Evolutionary conservation across 30 jellyfish, hydroid and myxozoan species (phyloP), one percentile per base, ranked within the genome.

Genomic region (Pelagia noctiluca): DNA sequence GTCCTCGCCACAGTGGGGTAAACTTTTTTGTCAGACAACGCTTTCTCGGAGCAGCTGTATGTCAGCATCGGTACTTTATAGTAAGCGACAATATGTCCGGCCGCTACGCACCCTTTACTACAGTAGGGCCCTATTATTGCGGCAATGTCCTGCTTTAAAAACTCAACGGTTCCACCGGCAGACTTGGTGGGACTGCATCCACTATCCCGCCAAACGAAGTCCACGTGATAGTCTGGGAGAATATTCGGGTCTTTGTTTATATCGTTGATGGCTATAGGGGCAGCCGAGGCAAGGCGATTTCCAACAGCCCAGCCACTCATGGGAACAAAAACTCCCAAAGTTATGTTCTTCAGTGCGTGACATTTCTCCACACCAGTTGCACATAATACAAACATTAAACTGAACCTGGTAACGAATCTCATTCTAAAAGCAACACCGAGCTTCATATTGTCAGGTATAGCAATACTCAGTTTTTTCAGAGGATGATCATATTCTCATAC

Each of bases 281-380:
- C 88, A 24, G 91, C 96, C 18, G 96, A 77, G 19, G 96, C 96
- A 38, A 78, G 78, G 46, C 76, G 78, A 5, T 62, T 82, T 26
- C 98, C 98, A 29, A 72, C 97, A 21, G 97, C 82, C 99, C 99
- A 94, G 21, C 99, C 99, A 13, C 96, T 88, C 99, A 97, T 88
- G 34, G 99, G 99, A 21, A 94, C 94, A 30, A 94, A 76, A 24
- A 94, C 54, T 7, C 99, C 99, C 32, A 94, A 33, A 0, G 99
- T 94, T 50, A 94, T 22, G 35, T 88, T 84, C 81, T 87, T 53
- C 38, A n/a, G 25, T 24, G 84, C 82, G 22, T 35, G n/a, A 57
- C 88, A 57, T 18, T 60, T 22, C 0, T 22, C 19, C 3, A 35
- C 67, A 4, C 30, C 33, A 5, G 57, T 42, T 42, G 8, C 12